phyloP scores from a whole-genome alignment of 2,797 vertebrate genomes.

The Argyrosomus regius region DNA sequence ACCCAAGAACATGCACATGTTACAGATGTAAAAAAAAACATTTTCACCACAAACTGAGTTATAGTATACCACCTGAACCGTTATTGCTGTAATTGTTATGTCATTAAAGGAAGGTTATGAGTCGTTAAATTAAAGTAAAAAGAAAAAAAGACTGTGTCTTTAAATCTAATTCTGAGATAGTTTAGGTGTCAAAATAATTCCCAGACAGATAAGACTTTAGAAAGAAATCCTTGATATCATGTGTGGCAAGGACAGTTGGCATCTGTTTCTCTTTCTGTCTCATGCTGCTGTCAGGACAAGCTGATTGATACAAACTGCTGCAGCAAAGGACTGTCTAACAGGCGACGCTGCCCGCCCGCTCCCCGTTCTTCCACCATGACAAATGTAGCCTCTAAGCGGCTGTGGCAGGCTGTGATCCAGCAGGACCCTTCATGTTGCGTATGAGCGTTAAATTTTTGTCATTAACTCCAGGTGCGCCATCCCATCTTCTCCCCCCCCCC shows the following conservation, averaged over 20 bases:
- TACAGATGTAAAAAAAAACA: conserved; percentile 42
- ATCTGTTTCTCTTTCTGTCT: conserved; percentile 51
- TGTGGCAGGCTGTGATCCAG: conserved; percentile 75
- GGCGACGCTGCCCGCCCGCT: conserved; percentile 24
- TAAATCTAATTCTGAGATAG: not conserved
- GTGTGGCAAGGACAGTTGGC: conserved; percentile 19
- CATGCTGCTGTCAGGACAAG: conserved; percentile 50
- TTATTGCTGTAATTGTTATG: not conserved
- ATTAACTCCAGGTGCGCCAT: conserved; percentile 71
- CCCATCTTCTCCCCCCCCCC: conserved; percentile 29
- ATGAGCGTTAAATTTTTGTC: conserved; percentile 56
- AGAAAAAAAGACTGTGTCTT: conserved; percentile 4
- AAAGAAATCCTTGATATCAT: conserved; percentile 3
- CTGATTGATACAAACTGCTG: conserved; percentile 68
- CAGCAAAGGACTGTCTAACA: conserved; percentile 42
- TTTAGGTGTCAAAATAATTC: conserved; percentile 1
- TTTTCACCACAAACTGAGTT: conserved; percentile 21
- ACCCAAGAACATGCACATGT: conserved; percentile 2
- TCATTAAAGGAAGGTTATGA: not conserved
- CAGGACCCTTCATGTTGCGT: conserved; percentile 70
- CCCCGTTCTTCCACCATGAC: conserved; percentile 50
- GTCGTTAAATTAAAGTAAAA: not conserved
- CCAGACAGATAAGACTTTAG: not conserved
- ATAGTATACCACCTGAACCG: not conserved
- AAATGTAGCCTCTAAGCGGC: conserved; percentile 71